Evolutionary conservation across 2,113 vertebrate genomes (phyloP).

Genomic region (Steatornis caripensis): DNA sequence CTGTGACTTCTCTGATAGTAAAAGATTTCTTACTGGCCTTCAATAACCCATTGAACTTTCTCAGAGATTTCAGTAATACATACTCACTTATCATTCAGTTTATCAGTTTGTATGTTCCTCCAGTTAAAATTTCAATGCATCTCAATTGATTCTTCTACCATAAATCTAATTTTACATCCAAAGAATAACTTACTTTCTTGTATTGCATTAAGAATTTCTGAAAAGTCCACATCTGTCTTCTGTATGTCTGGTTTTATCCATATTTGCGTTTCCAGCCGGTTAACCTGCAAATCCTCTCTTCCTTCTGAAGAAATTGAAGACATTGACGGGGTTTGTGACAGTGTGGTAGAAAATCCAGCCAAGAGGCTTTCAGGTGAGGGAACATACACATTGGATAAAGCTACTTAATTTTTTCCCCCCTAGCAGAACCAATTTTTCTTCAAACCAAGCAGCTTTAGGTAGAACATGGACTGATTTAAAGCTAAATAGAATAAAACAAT

Average conservation of each 20-base stretch:
- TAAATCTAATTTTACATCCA: constrained; percentile 33
- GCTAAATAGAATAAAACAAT: not conserved
- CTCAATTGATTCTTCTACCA: not conserved
- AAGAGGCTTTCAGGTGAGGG: constrained; percentile 17
- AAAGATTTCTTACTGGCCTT: not conserved
- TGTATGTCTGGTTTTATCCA: constrained; percentile 64
- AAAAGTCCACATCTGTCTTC: constrained; percentile 81
- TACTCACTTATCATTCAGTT: not conserved
- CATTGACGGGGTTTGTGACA: constrained; percentile 67
- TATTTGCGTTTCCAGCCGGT: constrained; percentile 72
- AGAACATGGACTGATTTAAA: not conserved
- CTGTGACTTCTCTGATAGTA: not conserved
- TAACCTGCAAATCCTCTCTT: constrained; percentile 77
- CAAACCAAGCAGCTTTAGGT: not conserved
- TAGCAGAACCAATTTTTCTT: not conserved
- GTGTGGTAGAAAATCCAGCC: constrained; percentile 37
- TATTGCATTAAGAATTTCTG: constrained; percentile 82
- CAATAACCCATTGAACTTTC: not conserved
- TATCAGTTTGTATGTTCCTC: not conserved
- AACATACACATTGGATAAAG: constrained; percentile 14
- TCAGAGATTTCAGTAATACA: not conserved
- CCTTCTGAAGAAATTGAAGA: constrained; percentile 80
- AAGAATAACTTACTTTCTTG: constrained; percentile 80
- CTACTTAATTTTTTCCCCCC: not conserved
- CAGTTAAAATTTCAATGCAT: not conserved